Evolutionary conservation across 1,140 invertebrate genomes (phyloP).

Genomic region (Camponotus vicinus): DNA sequence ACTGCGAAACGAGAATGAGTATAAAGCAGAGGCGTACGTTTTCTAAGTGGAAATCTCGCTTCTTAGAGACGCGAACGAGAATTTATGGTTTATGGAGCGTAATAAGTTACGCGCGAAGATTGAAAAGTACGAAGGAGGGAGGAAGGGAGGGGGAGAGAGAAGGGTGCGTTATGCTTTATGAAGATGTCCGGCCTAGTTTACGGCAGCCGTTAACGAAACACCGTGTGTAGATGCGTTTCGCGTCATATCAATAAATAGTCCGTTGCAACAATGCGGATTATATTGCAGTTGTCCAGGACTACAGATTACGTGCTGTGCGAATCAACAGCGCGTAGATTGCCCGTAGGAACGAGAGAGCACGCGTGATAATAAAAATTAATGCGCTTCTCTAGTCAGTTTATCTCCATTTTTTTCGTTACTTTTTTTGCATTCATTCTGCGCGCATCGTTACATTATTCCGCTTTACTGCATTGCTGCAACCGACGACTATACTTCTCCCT

Average conservation of each 20-base stretch:
- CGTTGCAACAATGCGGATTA: conserved; percentile 5
- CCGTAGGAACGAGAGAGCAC: conserved; percentile 7
- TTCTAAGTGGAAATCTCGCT: conserved; percentile 36
- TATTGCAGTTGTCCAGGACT: conserved; percentile 3
- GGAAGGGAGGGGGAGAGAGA: too few species aligned
- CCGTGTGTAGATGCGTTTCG: neutral
- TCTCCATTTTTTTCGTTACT: neutral
- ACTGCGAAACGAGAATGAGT: conserved; percentile 6
- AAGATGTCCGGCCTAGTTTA: conserved; percentile 9
- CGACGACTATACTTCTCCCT: neutral
- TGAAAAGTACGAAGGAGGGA: conserved; percentile 22
- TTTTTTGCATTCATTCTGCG: neutral
- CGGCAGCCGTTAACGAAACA: neutral
- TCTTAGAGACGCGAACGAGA: conserved; percentile 45
- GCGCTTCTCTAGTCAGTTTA: conserved; percentile 12
- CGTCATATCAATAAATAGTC: conserved; percentile 9
- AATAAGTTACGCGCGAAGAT: conserved; percentile 41
- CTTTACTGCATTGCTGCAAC: neutral
- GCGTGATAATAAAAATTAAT: conserved; percentile 53
- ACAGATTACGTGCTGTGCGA: neutral
- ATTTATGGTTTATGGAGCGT: conserved; percentile 55
- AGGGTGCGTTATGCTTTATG: neutral
- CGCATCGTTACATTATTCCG: conserved; percentile 35
- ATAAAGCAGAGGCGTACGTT: neutral
- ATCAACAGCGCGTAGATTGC: conserved; percentile 20